Conservation (phyloP, 2,113 vertebrate genomes). For the Noctilio leporinus region DNA sequence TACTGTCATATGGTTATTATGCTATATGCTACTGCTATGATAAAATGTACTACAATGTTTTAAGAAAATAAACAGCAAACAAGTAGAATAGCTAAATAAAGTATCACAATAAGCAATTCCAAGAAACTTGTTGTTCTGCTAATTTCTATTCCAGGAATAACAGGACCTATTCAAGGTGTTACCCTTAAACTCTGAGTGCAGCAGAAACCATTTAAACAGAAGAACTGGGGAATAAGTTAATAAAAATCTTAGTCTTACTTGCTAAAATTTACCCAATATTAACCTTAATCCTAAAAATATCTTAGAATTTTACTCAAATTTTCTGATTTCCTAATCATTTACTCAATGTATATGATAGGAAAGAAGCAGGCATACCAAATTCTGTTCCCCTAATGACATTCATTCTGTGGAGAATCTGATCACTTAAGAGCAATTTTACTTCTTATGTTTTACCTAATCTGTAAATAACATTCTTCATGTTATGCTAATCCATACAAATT, state of each 20-base stretch:
- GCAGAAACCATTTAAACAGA: not conserved
- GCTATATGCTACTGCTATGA: not conserved
- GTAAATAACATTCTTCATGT: not conserved
- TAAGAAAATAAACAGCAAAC: slow-evolving; percentile 13
- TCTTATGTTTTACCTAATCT: not conserved
- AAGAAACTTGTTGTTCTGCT: not conserved
- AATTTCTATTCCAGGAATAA: not conserved
- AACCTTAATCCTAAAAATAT: not conserved
- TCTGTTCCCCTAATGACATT: not conserved
- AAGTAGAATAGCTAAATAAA: not conserved
- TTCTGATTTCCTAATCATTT: not conserved
- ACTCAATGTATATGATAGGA: not conserved
- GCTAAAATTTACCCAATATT: not conserved
- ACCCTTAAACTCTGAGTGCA: not conserved
- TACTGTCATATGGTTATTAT: not conserved
- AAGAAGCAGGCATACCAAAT: not conserved
- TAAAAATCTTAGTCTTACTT: not conserved
- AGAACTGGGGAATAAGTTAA: not conserved
- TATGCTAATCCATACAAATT: not conserved
- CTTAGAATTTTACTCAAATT: not conserved
- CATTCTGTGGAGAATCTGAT: not conserved
- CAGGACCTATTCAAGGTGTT: not conserved
- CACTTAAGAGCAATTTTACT: not conserved
- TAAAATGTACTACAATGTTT: not conserved
- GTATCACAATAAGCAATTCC: not conserved